Base-by-base conservation (phyloP, 2,113 vertebrate species). In the Dasyurus viverrinus region DNA sequence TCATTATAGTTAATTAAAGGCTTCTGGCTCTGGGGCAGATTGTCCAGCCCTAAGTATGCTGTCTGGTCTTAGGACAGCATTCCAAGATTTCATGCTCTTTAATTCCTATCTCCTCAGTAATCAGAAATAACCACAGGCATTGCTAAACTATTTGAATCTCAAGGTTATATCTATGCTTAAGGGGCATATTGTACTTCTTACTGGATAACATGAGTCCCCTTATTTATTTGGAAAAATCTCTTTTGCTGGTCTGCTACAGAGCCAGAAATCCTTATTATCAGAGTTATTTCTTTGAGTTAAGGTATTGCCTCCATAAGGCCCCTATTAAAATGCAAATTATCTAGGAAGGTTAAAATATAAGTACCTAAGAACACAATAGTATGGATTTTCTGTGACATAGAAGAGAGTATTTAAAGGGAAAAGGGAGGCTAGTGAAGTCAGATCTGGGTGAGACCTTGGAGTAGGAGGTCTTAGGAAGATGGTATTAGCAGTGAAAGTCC, bases 1-100 rank as follows among this genome's bases (percentile, higher is more conserved):
- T 98, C 98, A 97, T 98, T 98, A 92, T 93, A 93, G 84, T 97
- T 96, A 98, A 97, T 93, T 90, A 97, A 97, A 92, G 26, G 36
- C 24, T 55, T 84, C n/a, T 46, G 46, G 14, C 42, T 8, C 12
- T 93, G 60, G 55, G 84, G 30, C 42, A 92, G 94, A 57, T 0
- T 50, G 2, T 2, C 27, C 89, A 93, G 95, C 95, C 19, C 22
- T 8, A 53, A 42, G 47, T 23, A 26, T 10, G 16, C 8, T 54
- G 24, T 6, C 16, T 53, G n/a, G 50, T 89, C 91, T 2, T 30
- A 53, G 76, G 94, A 93, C 23, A 93, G 10, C 14, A 55, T 90
- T 47, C 50, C 90, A 90, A 14, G 48, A 11, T 24, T 94, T 42
- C 16, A n/a, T 68, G 47, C 46, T 47, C 14, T 2, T n/a, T 93